phyloP scores from a whole-genome alignment of 1,140 invertebrate species.

The Prorops nasuta region DNA sequence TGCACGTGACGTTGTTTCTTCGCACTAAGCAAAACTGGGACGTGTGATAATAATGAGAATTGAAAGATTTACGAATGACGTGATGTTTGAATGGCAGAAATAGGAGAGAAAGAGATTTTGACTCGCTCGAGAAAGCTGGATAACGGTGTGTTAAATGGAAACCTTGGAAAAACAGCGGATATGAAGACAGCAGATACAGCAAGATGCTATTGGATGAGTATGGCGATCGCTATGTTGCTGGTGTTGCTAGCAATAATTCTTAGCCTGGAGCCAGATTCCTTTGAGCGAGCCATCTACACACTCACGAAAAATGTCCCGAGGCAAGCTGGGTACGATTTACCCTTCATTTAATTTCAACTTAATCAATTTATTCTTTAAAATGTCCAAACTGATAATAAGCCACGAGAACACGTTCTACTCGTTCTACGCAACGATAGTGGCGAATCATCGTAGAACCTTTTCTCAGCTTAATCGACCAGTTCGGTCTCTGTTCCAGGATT shows the following conservation, averaged over 20 bases:
- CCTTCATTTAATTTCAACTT: constrained; percentile 36
- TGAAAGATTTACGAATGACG: constrained; percentile 4
- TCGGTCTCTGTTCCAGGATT: no score
- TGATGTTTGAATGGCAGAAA: constrained; percentile 48
- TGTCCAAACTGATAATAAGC: no score
- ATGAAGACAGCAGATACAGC: constrained; percentile 41
- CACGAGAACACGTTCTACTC: no score
- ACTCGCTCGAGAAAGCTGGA: constrained; percentile 38
- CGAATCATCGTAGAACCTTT: no score
- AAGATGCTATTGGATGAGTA: constrained; percentile 47
- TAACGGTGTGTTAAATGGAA: constrained; percentile 13
- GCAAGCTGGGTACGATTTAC: constrained; percentile 50
- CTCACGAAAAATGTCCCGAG: constrained; percentile 47
- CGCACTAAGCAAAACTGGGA: constrained; percentile 20
- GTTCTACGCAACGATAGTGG: no score
- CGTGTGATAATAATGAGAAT: neutral
- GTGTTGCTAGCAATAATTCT: constrained; percentile 48
- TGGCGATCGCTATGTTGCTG: constrained; percentile 40
- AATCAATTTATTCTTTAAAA: no score
- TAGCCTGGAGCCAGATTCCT: constrained; percentile 47
- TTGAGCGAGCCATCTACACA: constrained; percentile 39
- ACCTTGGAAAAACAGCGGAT: constrained; percentile 39
- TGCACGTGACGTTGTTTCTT: no score
- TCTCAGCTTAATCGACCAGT: no score
- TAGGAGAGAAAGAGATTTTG: constrained; percentile 36